Evolutionary conservation across 2,888 invertebrate species (phyloP).

Genomic region (Furcula furcula): DNA sequence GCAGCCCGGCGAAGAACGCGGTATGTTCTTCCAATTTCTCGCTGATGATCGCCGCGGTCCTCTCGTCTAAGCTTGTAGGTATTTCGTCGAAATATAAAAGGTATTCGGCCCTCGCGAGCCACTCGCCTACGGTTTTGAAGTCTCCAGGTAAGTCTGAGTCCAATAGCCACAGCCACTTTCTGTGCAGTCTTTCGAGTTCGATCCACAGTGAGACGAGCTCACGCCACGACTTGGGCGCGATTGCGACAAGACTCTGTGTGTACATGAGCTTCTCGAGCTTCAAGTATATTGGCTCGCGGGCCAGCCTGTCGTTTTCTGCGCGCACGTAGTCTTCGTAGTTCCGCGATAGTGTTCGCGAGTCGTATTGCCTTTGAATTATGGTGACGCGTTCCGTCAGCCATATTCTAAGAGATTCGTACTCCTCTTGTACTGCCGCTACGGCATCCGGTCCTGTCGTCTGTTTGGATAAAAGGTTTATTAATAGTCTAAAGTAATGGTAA

Average conservation of each 20-base stretch:
- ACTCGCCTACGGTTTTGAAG: conserved; percentile 92
- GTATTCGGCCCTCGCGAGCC: conserved; percentile 94
- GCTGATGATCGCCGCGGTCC: conserved; percentile 93
- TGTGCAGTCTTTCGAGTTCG: conserved; percentile 88
- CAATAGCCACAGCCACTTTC: conserved; percentile 94
- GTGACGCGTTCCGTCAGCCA: conserved; percentile 92
- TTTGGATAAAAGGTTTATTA: conserved; percentile 10
- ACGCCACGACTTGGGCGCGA: conserved; percentile 93
- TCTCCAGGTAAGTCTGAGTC: conserved; percentile 93
- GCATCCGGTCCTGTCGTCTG: conserved; percentile 87
- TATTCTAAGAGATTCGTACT: conserved; percentile 89
- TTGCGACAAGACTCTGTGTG: conserved; percentile 89
- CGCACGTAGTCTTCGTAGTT: conserved; percentile 91
- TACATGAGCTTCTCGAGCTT: conserved; percentile 91
- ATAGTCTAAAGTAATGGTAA: no score
- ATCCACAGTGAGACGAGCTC: conserved; percentile 91
- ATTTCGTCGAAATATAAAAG: conserved; percentile 91
- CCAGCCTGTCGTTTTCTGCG: conserved; percentile 89
- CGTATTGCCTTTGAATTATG: conserved; percentile 88
- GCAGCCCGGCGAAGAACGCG: conserved; percentile 92
- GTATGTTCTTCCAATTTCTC: conserved; percentile 94
- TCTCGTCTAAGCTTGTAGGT: conserved; percentile 92
- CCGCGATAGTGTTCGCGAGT: conserved; percentile 87
- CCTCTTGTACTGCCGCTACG: conserved; percentile 89
- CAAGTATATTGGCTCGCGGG: conserved; percentile 86